phyloP scores from a whole-genome alignment of 2,888 invertebrate genomes.

The Rhodophaea formosa region DNA sequence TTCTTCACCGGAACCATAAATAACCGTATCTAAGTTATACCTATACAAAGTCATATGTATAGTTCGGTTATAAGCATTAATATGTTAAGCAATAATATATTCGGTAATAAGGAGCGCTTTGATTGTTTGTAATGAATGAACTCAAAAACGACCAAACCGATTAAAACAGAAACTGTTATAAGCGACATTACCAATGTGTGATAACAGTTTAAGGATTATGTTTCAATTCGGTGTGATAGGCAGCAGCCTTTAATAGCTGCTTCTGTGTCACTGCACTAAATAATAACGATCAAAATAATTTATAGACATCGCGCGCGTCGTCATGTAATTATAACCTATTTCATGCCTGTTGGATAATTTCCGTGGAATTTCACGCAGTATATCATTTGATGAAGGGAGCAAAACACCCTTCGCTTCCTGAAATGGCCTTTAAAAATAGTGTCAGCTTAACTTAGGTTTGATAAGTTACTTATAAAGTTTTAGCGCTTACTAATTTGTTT shows the following conservation, averaged over 20 bases:
- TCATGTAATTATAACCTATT: conserved; percentile 22
- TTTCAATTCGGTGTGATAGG: conserved; percentile 40
- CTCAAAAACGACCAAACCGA: too few relatives aligned
- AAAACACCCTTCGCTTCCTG: background rate
- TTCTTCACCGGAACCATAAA: too few relatives aligned
- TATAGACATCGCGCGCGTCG: conserved; percentile 33
- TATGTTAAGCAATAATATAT: too few relatives aligned
- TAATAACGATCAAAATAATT: conserved; percentile 52
- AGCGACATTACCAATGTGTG: too few relatives aligned
- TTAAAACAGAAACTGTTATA: too few relatives aligned
- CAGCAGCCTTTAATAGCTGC: conserved; percentile 42
- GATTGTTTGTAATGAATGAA: too few relatives aligned
- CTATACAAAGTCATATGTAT: too few relatives aligned
- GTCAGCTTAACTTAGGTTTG: background rate
- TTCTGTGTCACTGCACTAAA: conserved; percentile 49
- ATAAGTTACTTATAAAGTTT: too few relatives aligned
- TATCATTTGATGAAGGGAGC: conserved; percentile 7
- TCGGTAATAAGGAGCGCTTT: too few relatives aligned
- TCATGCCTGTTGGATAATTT: conserved; percentile 16
- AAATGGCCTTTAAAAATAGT: background rate
- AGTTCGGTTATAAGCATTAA: too few relatives aligned
- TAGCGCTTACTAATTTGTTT: too few relatives aligned
- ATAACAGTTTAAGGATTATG: background rate
- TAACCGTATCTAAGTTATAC: too few relatives aligned
- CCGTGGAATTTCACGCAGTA: background rate